Evolutionary conservation across 2,113 vertebrate species (phyloP), one percentile per base, ranked within the genome.

Genomic region (Antechinus flavipes): DNA sequence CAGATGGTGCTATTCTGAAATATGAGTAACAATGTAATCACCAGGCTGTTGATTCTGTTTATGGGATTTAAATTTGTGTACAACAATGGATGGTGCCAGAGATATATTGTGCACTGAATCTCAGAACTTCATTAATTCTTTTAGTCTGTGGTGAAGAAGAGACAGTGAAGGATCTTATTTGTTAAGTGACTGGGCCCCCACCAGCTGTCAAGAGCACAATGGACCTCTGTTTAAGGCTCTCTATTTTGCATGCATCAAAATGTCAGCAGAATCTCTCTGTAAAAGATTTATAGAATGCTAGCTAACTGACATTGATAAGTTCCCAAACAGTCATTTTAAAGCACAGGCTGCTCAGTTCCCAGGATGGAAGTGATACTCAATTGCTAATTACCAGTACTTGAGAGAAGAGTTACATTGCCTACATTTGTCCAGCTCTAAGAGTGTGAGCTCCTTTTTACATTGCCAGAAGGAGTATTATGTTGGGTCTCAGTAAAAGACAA

Each of bases 71-170:
- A 23, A 84, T 84, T 42, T 84, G 68, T 8, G 19, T 42, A 84
- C 68, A 42, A 42, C 68, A 84, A 84, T 84, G 19, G 19, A 42
- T 42, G 19, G 68, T 84, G n/a, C 35, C 68, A 84, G 68, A 84
- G 68, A 93, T 95, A 89, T 52, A 94, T 92, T 76, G 3, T 90
- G 0, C 46, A 53, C 0, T 93, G 91, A 16, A 35, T 52, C n/a
- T 2, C 2, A 0, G 2, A 16, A 9, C 47, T 50, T 30, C 2
- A 91, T 56, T 58, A 8, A 89, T 76, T 95, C 54, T 26, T 24
- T 94, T 95, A 93, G 12, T 90, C 42, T 94, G 89, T 50, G 47
- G 50, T 94, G 92, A 94, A 96, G 92, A 96, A 1, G 7, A 89
- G 94, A 68, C 19, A 42, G 68, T 23, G 68, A 42, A 26, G 68